phyloP scores from a whole-genome alignment of 2,888 invertebrate genomes.

The Panorpa germanica region DNA sequence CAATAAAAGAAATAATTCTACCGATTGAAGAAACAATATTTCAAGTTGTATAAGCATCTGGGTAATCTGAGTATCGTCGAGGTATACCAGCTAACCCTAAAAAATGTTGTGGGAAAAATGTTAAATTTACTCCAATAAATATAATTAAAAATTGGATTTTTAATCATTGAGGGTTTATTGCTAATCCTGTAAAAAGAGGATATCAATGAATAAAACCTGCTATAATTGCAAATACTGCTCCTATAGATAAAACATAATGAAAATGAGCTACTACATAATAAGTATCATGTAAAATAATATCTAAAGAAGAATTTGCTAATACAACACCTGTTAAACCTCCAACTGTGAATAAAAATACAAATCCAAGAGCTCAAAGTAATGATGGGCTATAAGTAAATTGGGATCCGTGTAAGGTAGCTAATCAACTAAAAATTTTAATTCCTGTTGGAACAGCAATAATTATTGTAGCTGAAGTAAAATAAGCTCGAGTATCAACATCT shows the following conservation, averaged over 20 bases:
- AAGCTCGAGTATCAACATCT: constrained; percentile 68
- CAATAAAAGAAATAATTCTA: constrained; percentile 38
- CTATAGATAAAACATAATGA: constrained; percentile 64
- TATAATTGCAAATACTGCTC: constrained; percentile 63
- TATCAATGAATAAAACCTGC: constrained; percentile 54
- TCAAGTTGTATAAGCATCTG: constrained; percentile 43
- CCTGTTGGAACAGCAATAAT: constrained; percentile 75
- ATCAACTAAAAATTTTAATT: constrained; percentile 67
- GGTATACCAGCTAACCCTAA: constrained; percentile 51
- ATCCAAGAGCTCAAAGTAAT: constrained; percentile 49
- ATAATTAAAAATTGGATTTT: constrained; percentile 52
- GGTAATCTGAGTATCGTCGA: constrained; percentile 57
- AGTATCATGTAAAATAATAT: constrained; percentile 62
- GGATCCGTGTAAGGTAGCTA: constrained; percentile 47
- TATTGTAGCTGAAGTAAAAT: constrained; percentile 70
- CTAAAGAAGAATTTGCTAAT: constrained; percentile 56
- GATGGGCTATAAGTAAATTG: constrained; percentile 37
- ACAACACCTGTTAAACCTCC: constrained; percentile 52
- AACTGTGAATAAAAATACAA: constrained; percentile 59
- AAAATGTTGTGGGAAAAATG: constrained; percentile 67
- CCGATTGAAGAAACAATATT: constrained; percentile 49
- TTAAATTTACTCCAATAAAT: constrained; percentile 61
- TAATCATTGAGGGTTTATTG: constrained; percentile 34
- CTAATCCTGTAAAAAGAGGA: constrained; percentile 42
- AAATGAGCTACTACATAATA: constrained; percentile 73